Evolutionary conservation across 2,888 invertebrate genomes (phyloP), one percentile per base, ranked within the genome.

Genomic region (Neoaliturus tenellus): DNA sequence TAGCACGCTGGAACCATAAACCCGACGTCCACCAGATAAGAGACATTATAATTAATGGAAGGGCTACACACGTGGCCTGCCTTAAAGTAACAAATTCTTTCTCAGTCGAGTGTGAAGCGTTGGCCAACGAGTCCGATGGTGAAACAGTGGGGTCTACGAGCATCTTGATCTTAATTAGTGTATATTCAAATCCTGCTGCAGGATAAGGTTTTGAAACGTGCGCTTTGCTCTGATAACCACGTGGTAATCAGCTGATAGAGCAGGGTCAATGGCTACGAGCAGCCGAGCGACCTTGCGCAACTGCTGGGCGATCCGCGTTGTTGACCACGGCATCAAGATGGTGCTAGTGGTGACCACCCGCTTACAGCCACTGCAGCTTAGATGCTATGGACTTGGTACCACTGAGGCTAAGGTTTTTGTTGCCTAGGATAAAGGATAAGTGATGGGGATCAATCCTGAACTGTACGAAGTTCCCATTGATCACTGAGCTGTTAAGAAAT

Each of bases 31-130:
- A n/a, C 20, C 35, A n/a, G 69, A 69, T 69, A 69, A 69, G 69
- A 69, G 69, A 69, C 69, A 35, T 69, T 69, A 69, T 39, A 69
- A 69, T 69, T 69, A 69, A 69, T 69, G 69, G 39, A 69, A 69
- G 69, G 69, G 69, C 69, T 69, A 44, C 75, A 75, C 48, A 75
- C 75, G 75, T 71, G 71, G 23, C 71, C 41, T 75, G 75, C 17
- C 44, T 75, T 48, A 23, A 28, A 48, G 44, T 44, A 75, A 75
- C 75, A 48, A 75, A 75, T 75, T 75, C 75, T 41, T 75, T 44
- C 23, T 44, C 75, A 75, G 75, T 48, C 48, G 75, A 48, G 75
- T 75, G 75, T 75, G 75, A 75, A 75, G 48, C 23, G 23, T 75
- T 75, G 75, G 75, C 75, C 20, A 75, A 75, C 75, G 6, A 23